These are phyloP conservation scores for Pygathrix nemaeus DNA, from an alignment of 2,113 vertebrate genomes.

Conservation along the genomic window DNA sequence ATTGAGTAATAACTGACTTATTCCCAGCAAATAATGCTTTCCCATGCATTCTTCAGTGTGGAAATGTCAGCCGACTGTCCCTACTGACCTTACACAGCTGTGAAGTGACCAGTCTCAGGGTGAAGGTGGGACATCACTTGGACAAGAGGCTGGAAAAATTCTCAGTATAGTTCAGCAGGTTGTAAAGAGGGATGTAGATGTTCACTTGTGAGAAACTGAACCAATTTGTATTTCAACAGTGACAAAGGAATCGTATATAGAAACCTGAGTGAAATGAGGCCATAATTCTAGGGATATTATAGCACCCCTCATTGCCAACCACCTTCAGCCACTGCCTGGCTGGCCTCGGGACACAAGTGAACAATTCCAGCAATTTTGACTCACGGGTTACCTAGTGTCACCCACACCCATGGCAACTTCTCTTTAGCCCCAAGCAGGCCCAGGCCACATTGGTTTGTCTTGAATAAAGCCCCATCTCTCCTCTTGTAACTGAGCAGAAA, in stretches of 20 bases:
- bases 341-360: neutral
- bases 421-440: neutral
- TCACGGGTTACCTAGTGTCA: neutral
- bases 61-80: neutral
- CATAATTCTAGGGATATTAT: neutral
- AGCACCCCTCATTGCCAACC: neutral
- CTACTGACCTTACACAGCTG: neutral
- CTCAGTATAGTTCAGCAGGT: neutral
- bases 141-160: neutral
- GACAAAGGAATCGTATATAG: neutral
- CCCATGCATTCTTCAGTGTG: neutral
- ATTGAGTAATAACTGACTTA: slow-evolving; percentile 4
- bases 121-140: neutral
- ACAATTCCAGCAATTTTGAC: neutral
- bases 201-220: neutral
- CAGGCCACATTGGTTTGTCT: neutral
- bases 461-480: neutral
- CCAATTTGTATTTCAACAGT: neutral
- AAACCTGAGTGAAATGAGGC: neutral
- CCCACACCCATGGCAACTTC: neutral
- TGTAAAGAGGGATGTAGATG: neutral
- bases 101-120: neutral
- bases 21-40: neutral
- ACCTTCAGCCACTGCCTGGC: neutral
- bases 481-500: neutral